These are phyloP conservation scores for Bellardia bayeri DNA, from an alignment of 2,888 invertebrate genomes.

Conservation along the genomic window DNA sequence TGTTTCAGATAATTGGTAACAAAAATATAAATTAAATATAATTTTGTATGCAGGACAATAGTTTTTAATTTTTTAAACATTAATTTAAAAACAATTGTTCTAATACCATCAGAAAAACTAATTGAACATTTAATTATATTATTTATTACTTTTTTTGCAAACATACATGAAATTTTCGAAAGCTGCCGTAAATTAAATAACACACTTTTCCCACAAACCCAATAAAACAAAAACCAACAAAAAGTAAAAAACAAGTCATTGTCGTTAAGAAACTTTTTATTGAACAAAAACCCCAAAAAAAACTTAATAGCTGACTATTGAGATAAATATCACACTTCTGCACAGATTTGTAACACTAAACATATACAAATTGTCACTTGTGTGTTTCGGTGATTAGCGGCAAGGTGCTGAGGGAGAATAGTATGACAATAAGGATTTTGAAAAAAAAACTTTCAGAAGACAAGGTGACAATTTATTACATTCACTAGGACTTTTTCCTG, in stretches of 20 bases:
- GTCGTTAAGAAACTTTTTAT: slow-evolving; percentile 30
- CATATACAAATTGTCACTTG: slow-evolving; percentile 63
- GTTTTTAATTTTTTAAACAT: too few relatives aligned
- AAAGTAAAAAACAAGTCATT: not conserved
- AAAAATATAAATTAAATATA: too few relatives aligned
- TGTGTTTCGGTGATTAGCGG: slow-evolving; percentile 17
- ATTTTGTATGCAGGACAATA: too few relatives aligned
- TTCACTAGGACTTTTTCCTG: not conserved
- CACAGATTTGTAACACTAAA: slow-evolving; percentile 55
- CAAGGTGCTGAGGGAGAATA: not conserved
- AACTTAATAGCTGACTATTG: slow-evolving; percentile 55
- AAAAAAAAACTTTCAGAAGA: not conserved
- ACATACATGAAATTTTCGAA: too few relatives aligned
- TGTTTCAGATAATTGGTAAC: too few relatives aligned
- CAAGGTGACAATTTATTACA: slow-evolving; percentile 10
- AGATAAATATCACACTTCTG: slow-evolving; percentile 66
- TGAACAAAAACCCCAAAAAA: slow-evolving; percentile 4
- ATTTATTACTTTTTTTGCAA: too few relatives aligned
- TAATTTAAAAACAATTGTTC: too few relatives aligned
- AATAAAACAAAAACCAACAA: slow-evolving; percentile 5
- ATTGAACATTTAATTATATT: too few relatives aligned
- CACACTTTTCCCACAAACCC: not conserved
- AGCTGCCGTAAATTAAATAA: not conserved
- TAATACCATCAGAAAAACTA: too few relatives aligned
- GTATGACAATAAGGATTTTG: not conserved